Evolutionary conservation across 2,113 vertebrate genomes (phyloP).

Genomic region (Callaeas wilsoni): DNA sequence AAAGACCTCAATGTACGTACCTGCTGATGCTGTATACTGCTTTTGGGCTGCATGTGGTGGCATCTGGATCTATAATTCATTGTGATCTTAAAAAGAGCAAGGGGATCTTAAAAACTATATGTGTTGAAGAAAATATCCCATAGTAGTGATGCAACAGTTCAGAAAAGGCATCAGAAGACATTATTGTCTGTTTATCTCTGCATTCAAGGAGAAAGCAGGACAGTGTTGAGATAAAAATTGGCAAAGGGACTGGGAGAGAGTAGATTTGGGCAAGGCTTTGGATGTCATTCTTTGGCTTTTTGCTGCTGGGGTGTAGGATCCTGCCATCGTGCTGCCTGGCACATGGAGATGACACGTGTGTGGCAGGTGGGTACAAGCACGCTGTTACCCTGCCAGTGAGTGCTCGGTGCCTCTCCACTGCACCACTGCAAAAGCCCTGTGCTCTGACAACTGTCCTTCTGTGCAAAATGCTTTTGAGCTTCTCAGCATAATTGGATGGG

Average conservation of each 20-base stretch:
- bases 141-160: not conserved
- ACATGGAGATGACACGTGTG: not conserved
- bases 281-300: not conserved
- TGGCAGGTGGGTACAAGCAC: not conserved
- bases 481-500: not conserved
- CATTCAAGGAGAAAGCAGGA: not conserved
- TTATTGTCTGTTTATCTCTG: not conserved
- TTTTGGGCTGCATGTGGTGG: not conserved
- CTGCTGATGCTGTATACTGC: not conserved
- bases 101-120: not conserved
- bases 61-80: not conserved
- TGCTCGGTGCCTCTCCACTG: not conserved
- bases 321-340: not conserved
- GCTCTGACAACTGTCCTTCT: not conserved
- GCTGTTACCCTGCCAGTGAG: accelerated
- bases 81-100: not conserved
- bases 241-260: not conserved
- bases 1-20: not conserved
- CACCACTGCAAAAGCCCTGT: not conserved
- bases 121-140: not conserved
- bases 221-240: not conserved
- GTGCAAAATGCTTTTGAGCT: not conserved
- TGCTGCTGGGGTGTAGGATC: not conserved
- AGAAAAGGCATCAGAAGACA: not conserved
- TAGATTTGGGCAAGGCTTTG: not conserved